Evolutionary conservation across 2,797 vertebrate species (phyloP).

Genomic region (Sebastes flavidus): DNA sequence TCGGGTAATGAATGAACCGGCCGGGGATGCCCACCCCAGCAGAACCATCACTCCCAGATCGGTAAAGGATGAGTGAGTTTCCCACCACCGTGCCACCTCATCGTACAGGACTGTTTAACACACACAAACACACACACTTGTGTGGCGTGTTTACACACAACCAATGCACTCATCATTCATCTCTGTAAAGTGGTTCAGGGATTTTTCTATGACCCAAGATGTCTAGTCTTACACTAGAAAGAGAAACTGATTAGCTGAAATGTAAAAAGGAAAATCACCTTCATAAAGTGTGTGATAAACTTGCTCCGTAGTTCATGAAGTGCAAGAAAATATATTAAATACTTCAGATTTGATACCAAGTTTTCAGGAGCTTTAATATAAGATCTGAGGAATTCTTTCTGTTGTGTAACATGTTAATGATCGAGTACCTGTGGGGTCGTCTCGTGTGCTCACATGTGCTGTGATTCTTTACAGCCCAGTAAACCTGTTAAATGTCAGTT

Average conservation of each 20-base stretch:
- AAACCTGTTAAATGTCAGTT: conserved; percentile 39
- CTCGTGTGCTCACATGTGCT: conserved; percentile 7
- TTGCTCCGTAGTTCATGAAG: not conserved
- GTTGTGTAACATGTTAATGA: conserved; percentile 10
- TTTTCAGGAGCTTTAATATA: not conserved
- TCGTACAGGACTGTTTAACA: conserved; percentile 11
- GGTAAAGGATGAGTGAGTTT: conserved; percentile 70
- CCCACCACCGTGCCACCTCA: conserved; percentile 55
- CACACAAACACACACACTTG: conserved; percentile 13
- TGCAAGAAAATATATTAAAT: no score
- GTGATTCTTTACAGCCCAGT: conserved; percentile 46
- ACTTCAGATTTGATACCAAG: not conserved
- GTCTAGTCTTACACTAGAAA: conserved; percentile 1
- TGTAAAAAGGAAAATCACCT: not conserved
- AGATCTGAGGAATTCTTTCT: not conserved
- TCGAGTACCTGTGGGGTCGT: not conserved
- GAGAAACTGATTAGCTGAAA: not conserved
- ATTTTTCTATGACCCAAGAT: not conserved
- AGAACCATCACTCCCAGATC: conserved; percentile 18
- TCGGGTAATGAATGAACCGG: conserved; percentile 72
- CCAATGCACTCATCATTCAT: not conserved
- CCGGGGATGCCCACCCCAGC: conserved; percentile 57
- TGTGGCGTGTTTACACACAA: not conserved
- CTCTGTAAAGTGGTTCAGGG: not conserved
- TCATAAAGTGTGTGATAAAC: not conserved